Evolutionary conservation across 2,113 vertebrate species (phyloP).

Genomic region (Leptocoma aspasia): DNA sequence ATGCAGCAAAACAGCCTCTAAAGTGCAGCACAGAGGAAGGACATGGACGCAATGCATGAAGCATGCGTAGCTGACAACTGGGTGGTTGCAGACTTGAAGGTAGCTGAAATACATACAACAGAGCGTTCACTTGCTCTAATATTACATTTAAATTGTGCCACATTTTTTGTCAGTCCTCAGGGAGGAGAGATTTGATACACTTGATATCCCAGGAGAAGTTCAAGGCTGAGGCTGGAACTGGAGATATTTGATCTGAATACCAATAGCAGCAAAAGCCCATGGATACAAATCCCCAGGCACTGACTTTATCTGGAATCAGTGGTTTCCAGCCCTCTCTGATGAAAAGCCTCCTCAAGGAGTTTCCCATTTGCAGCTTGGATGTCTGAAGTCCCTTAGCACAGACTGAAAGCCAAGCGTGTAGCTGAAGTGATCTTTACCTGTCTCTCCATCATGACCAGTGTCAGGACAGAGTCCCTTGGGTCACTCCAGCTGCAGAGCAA

Average conservation of each 20-base stretch:
- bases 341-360: not conserved
- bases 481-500: not conserved
- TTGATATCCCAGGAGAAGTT: slow-evolving; percentile 12
- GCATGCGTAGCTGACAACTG: not conserved
- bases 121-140: slow-evolving; percentile 10
- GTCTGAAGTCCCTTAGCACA: not conserved
- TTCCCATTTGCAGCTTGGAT: not conserved
- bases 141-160: not conserved
- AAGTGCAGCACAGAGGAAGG: not conserved
- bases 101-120: not conserved
- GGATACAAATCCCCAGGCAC: not conserved
- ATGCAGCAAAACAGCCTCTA: not conserved
- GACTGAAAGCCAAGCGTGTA: not conserved
- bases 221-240: not conserved
- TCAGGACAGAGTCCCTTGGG: not conserved
- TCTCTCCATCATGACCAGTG: not conserved
- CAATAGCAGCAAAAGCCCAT: not conserved
- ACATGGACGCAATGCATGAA: not conserved
- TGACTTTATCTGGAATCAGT: not conserved
- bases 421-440: not conserved
- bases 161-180: not conserved
- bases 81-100: not conserved
- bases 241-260: slow-evolving; percentile 25
- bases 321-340: not conserved
- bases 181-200: not conserved